These are phyloP conservation scores for Thecocarcelia acutangulata DNA, from an alignment of 2,888 invertebrate species.

Conservation along the genomic window DNA sequence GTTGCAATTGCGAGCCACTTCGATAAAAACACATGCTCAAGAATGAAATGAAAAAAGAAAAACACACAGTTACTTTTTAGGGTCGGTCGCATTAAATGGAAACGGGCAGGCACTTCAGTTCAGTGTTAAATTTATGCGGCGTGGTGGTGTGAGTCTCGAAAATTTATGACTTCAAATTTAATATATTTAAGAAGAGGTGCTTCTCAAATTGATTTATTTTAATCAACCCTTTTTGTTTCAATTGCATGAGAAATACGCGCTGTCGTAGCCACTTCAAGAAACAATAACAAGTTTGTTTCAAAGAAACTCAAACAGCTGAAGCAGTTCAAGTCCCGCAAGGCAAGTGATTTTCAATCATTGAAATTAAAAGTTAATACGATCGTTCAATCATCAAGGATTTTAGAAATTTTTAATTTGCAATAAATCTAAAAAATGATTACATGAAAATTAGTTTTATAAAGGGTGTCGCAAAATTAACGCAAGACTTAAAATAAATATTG, in stretches of 20 bases:
- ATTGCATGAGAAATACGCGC: slow-evolving; percentile 43
- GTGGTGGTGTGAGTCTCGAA: neutral
- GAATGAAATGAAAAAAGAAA: slow-evolving; percentile 26
- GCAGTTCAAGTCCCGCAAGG: neutral
- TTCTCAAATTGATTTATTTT: slow-evolving; percentile 56
- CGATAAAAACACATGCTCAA: slow-evolving; percentile 43
- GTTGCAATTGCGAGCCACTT: slow-evolving; percentile 57
- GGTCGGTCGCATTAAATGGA: slow-evolving; percentile 34
- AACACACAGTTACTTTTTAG: slow-evolving; percentile 52
- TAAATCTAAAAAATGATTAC: too few species aligned
- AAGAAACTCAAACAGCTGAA: slow-evolving; percentile 4
- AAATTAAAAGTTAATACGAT: slow-evolving; percentile 13
- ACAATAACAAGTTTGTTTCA: slow-evolving; percentile 1
- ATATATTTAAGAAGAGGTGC: slow-evolving; percentile 45
- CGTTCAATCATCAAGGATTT: neutral
- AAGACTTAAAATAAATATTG: too few species aligned
- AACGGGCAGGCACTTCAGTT: too few species aligned
- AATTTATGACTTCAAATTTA: slow-evolving; percentile 60
- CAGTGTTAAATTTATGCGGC: neutral
- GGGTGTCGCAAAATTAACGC: too few species aligned
- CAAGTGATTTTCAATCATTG: slow-evolving; percentile 19
- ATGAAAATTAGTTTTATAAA: too few species aligned
- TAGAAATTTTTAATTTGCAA: too few species aligned
- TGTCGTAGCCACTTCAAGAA: slow-evolving; percentile 8
- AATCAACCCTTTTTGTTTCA: slow-evolving; percentile 47